Conservation (phyloP, 2,113 vertebrate genomes). For the Plestiodon gilberti region DNA sequence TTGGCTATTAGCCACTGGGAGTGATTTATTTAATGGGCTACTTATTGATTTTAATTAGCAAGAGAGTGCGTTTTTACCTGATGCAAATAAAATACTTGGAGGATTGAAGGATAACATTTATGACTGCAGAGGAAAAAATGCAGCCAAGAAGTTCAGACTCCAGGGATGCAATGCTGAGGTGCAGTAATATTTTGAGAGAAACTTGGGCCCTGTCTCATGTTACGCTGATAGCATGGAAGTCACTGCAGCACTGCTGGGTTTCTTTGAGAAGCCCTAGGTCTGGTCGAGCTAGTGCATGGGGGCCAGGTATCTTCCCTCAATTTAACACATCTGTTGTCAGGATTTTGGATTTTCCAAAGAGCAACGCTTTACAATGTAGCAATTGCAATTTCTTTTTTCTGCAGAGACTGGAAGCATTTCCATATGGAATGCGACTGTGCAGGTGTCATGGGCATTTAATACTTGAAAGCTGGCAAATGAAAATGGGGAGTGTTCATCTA, state of each 20-base stretch:
- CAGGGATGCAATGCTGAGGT: not conserved
- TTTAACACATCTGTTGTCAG: not conserved
- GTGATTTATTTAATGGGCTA: constrained; percentile 5
- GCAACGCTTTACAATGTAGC: not conserved
- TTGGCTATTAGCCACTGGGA: not conserved
- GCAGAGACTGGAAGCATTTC: not conserved
- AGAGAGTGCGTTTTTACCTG: not conserved
- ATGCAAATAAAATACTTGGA: constrained; percentile 16
- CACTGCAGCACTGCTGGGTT: not conserved
- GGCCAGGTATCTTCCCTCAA: not conserved
- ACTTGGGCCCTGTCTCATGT: not conserved
- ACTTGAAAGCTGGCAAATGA: not conserved
- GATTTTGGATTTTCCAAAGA: not conserved
- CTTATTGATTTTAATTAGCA: constrained; percentile 21
- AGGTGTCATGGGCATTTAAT: not conserved
- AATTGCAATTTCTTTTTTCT: not conserved
- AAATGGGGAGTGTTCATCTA: not conserved
- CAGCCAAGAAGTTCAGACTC: not conserved
- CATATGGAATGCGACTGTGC: not conserved
- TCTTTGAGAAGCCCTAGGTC: not conserved
- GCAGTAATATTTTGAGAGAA: not conserved
- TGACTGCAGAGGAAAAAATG: constrained; percentile 8
- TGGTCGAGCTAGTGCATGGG: not conserved
- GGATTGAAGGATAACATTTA: constrained; percentile 10
- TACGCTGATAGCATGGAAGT: not conserved